phyloP scores from a whole-genome alignment of 92 coral and sea anemone genomes.

The Blastomussa wellsi region DNA sequence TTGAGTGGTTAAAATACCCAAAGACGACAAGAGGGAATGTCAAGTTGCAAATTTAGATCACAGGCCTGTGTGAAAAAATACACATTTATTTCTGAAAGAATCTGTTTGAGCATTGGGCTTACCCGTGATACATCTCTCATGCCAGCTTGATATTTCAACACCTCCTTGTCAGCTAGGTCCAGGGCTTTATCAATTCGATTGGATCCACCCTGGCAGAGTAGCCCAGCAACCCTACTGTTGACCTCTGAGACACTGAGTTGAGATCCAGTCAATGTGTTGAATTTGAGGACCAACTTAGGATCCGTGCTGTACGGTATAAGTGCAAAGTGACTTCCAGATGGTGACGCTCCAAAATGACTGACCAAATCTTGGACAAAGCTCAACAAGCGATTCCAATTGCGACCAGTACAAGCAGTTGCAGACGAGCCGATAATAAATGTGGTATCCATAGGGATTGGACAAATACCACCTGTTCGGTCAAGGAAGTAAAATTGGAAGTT shows the following conservation, averaged over 20 bases:
- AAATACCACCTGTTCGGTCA: slow-evolving; percentile 49
- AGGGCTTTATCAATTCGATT: slow-evolving; percentile 78
- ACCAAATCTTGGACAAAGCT: slow-evolving; percentile 67
- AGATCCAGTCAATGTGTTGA: slow-evolving; percentile 69
- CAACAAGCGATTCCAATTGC: slow-evolving; percentile 65
- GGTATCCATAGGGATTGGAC: slow-evolving; percentile 77
- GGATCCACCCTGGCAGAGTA: slow-evolving; percentile 67
- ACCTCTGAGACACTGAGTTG: slow-evolving; percentile 64
- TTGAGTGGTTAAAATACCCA: no score
- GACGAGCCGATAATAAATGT: slow-evolving; percentile 85
- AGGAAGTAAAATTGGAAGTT: neutral
- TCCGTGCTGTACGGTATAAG: slow-evolving; percentile 55
- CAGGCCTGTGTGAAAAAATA: no score
- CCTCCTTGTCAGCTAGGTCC: slow-evolving; percentile 70
- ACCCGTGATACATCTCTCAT: slow-evolving; percentile 49
- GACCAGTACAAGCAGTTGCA: slow-evolving; percentile 60
- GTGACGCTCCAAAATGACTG: slow-evolving; percentile 68
- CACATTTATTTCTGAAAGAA: neutral
- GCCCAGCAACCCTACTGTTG: slow-evolving; percentile 54
- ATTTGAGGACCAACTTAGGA: slow-evolving; percentile 62
- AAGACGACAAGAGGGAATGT: no score
- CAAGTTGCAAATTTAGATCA: no score
- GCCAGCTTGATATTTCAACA: slow-evolving; percentile 66
- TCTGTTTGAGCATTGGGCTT: neutral
- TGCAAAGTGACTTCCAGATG: slow-evolving; percentile 68